A percentile compares a stretch with the other conserved stretches of the same genome.
Conservation (phyloP, 2,888 invertebrate species). For the Cistogaster globosa region DNA sequence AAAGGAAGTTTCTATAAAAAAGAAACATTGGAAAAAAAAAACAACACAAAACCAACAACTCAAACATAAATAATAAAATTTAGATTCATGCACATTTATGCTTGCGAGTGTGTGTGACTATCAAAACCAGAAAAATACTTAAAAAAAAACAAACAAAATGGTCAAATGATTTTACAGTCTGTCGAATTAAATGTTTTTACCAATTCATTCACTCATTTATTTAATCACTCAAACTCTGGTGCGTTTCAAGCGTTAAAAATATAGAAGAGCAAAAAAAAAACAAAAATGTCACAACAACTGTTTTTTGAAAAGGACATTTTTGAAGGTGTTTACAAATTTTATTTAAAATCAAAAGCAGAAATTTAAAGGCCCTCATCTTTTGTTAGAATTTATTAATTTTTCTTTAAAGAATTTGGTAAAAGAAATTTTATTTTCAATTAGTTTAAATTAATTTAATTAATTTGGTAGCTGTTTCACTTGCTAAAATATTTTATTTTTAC, state of each 20-base stretch:
- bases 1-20: constrained; percentile 9
- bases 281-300: constrained; percentile 33
- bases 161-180: constrained; percentile 66
- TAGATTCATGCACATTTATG: no score
- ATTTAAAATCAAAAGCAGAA: no score
- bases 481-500: no score
- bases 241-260: constrained; percentile 50
- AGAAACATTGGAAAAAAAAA: constrained; percentile 20
- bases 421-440: no score
- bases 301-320: constrained; percentile 39
- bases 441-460: no score
- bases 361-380: neutral
- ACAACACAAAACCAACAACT: constrained; percentile 42
- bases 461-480: no score
- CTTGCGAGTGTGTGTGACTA: neutral
- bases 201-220: constrained; percentile 35
- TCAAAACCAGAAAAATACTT: neutral
- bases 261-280: constrained; percentile 22
- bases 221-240: constrained; percentile 38
- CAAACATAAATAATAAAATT: constrained; percentile 31
- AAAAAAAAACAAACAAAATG: constrained; percentile 42
- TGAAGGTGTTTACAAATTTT: constrained; percentile 7
- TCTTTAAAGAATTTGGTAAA: neutral
- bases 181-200: constrained; percentile 51
- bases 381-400: neutral